Base-by-base conservation (phyloP, 2,797 vertebrate species). In the Phrynocephalus forsythii region DNA sequence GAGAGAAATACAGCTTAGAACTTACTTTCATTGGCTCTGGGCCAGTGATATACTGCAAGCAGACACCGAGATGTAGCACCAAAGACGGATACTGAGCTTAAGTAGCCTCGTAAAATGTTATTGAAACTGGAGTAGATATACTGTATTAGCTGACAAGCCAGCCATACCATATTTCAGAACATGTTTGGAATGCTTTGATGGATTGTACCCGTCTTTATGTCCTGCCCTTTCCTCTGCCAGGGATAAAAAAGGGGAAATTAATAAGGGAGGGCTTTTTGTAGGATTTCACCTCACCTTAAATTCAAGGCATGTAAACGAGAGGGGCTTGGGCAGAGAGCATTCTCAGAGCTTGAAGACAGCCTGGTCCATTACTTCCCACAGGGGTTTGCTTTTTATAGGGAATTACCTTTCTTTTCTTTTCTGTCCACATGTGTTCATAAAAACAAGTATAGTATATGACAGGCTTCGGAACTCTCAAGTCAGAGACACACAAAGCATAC, bases 71-170 rank as follows among this genome's bases (percentile, higher is more conserved):
- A 93, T 78, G 63, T 52, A 79, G 87, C 82, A 84, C 30, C 56
- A 80, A n/a, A 78, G 84, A 82, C 83, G 72, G 91, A 93, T 88
- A 91, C 56, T 91, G 84, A 91, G 92, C 94, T 93, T 94, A 92
- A 90, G 33, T 88, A 68, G 91, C 91, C 92, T 84, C 91, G 89
- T 94, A 91, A 93, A 87, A 85, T 56, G 24, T 71, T 85, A 82
- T 81, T 82, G 66, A 68, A 87, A 82, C 83, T 77, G 89, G 89
- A 93, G 94, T 90, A 93, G 89, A 93, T 94, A 94, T 92, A 95
- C 92, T 90, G 93, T 92, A 95, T 95, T 91, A 94, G 84, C 84
- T n/a, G 87, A 81, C 69, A 92, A 93, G 30, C 60, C n/a, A 67
- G 92, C 92, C 84, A 87, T 89, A 90, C 86, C 76, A 78, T 83